phyloP scores from a whole-genome alignment of 37 sponge, comb jelly and placozoan genomes.

The Amphimedon queenslandica region DNA sequence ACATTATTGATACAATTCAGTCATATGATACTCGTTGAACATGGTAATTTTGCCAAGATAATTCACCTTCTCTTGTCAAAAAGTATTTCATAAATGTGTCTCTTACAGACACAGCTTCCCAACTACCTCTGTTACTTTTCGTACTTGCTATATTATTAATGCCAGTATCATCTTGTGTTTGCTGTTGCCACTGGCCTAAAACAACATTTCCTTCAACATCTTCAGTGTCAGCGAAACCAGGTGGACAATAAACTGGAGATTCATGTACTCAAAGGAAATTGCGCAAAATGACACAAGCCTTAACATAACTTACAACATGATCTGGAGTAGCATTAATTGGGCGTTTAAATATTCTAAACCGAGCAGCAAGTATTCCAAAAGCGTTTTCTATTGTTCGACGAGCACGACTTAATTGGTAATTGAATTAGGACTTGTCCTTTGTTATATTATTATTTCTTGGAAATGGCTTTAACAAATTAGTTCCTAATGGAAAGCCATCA shows the following conservation, averaged over 20 bases:
- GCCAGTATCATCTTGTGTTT: not conserved
- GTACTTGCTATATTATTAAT: not conserved
- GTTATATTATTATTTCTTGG: constrained; percentile 12
- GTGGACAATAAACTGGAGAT: not conserved
- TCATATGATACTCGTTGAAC: not conserved
- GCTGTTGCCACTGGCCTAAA: not conserved
- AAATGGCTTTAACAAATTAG: constrained; percentile 22
- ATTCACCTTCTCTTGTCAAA: not conserved
- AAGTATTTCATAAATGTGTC: not conserved
- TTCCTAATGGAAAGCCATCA: constrained; percentile 35
- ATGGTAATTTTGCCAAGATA: not conserved
- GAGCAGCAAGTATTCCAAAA: constrained; percentile 42
- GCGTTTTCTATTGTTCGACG: constrained; percentile 30
- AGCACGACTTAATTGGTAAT: constrained; percentile 14
- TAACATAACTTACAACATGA: not conserved
- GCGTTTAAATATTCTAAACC: not conserved
- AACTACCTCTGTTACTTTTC: not conserved
- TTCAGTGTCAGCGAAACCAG: not conserved
- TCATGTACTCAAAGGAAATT: not conserved
- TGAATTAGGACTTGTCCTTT: constrained; percentile 10
- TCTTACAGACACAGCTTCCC: not conserved
- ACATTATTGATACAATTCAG: not conserved
- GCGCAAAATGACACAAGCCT: not conserved
- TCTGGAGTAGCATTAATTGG: constrained; percentile 1
- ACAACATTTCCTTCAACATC: not conserved